Conservation (phyloP, 2,113 vertebrate species). For the Peromyscus leucopus region DNA sequence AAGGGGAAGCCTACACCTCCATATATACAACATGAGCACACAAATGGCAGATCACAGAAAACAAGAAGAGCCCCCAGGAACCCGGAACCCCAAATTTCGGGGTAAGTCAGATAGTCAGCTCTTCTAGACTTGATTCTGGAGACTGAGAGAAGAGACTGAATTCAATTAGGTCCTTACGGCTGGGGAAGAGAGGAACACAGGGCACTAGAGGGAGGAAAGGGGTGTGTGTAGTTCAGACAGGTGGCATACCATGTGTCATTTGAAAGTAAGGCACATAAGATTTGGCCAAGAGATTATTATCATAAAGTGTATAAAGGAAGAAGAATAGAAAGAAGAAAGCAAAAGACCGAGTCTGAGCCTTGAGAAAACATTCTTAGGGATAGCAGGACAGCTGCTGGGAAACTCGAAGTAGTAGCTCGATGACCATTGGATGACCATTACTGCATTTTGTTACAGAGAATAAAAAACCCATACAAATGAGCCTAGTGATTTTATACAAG, state of each 20-base stretch:
- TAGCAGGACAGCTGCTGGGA: neutral
- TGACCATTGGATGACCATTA: neutral
- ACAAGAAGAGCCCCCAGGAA: neutral
- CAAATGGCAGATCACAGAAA: neutral
- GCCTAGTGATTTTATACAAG: constrained; percentile 37
- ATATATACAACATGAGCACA: neutral
- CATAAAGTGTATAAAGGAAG: neutral
- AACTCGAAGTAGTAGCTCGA: neutral
- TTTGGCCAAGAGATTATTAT: neutral
- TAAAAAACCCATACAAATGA: neutral
- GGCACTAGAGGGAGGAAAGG: neutral
- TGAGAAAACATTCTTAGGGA: constrained; percentile 31
- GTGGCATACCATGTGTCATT: neutral
- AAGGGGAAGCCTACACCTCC: neutral
- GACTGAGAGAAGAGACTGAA: neutral
- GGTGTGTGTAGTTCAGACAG: neutral
- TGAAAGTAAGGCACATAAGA: constrained; percentile 11
- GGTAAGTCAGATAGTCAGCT: neutral
- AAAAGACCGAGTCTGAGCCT: constrained; percentile 41
- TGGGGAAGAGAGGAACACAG: neutral
- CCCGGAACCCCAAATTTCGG: neutral
- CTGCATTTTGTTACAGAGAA: neutral
- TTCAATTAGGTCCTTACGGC: neutral
- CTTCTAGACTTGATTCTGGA: constrained; percentile 41
- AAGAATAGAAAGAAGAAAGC: constrained; percentile 48